Conservation (phyloP, 2,797 vertebrate species). For the Pseudopleuronectes americanus region DNA sequence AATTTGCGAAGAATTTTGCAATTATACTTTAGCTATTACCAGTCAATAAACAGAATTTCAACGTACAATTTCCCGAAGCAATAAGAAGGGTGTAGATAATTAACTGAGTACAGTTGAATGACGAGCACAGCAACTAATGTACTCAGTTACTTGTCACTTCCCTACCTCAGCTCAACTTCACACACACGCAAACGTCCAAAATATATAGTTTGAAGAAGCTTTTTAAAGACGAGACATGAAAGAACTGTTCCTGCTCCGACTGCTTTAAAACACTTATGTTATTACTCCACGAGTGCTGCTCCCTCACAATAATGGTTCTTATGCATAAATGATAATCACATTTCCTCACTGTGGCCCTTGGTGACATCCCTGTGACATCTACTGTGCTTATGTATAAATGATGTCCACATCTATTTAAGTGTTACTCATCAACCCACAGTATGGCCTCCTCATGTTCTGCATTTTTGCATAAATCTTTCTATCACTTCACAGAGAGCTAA, state of each 20-base stretch:
- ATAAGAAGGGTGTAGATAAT: too few species aligned
- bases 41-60: too few species aligned
- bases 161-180: neutral
- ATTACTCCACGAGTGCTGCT: constrained; percentile 22
- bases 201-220: constrained; percentile 2
- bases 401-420: constrained; percentile 69
- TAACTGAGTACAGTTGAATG: too few species aligned
- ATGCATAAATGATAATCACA: constrained; percentile 78
- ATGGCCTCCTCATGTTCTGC: constrained; percentile 14
- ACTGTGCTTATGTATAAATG: constrained; percentile 70
- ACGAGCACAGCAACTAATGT: too few species aligned
- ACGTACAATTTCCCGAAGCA: too few species aligned
- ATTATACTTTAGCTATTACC: too few species aligned
- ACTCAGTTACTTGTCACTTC: too few species aligned
- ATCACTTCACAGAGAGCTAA: constrained; percentile 30
- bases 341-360: constrained; percentile 62
- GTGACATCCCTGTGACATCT: constrained; percentile 64
- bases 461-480: constrained; percentile 44
- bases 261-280: constrained; percentile 48
- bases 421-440: constrained; percentile 49
- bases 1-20: too few species aligned
- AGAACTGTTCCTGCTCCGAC: constrained; percentile 19
- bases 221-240: neutral
- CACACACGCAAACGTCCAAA: neutral
- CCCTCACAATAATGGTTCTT: constrained; percentile 64